Evolutionary conservation across 2,888 invertebrate species (phyloP), one percentile per base, ranked within the genome.

Genomic region (Microctonus aethiopoides): DNA sequence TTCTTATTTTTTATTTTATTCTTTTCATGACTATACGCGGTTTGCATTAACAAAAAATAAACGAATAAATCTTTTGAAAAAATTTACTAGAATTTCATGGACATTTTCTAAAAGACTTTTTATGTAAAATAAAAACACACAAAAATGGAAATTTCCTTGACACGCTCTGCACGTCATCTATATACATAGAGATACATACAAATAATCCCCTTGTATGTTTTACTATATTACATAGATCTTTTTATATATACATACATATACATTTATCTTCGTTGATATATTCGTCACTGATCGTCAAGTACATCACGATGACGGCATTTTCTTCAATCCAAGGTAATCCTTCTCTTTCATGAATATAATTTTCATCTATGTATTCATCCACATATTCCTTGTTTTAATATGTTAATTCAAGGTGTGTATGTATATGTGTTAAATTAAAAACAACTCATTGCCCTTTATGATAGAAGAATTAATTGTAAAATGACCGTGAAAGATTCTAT

Each of bases 401-500:
- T 54, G 10, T 13, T 2, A 26, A 24, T 22, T 24, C 10, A 10
- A 13, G 13, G 26, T 54, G 2, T 24, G 20, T 22, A 24, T 54
- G 3, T 13, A 3, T 24, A 10, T 22, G 46, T 36, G 51, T 32
- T 16, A 41, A 41, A 36, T 24, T 34, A 39, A 32, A 32, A 41
- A 60, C 51, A 63, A 56, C 41, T 63, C 9, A 34, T 60, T 41
- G 36, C 36, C 34, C 22, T 36, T 11, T 46, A 41, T 34, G 24
- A 32, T 34, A 10, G 52, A 61, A 54, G 52, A 61, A 54, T 24
- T 71, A 68, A 68, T 64, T 71, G 34, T 46, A 46, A 65, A 65
- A 61, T 56, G 71, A 61, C 68, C 68, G 41, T 68, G 67, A 60
- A 29, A 56, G 41, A 46, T 46, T 9, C 6, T 52, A 41, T 22